Conservation (phyloP, 2,113 vertebrate genomes). For the Grammatotria lemairii region DNA sequence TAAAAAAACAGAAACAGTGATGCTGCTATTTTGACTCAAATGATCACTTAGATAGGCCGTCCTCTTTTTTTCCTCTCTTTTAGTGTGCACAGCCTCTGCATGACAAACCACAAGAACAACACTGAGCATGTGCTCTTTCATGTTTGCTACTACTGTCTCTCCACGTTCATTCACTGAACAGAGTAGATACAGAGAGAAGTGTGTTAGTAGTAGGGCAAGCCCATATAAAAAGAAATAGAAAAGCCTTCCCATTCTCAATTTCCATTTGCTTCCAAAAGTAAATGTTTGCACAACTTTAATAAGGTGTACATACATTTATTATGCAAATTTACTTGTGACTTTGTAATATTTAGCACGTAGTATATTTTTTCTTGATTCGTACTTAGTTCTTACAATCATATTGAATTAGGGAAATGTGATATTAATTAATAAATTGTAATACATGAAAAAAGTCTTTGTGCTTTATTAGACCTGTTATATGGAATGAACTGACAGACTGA, state of each 20-base stretch:
- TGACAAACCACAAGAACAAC: neutral
- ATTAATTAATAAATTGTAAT: neutral
- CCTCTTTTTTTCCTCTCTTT: neutral
- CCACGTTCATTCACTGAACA: neutral
- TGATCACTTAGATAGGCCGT: neutral
- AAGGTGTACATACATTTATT: neutral
- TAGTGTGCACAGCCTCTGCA: neutral
- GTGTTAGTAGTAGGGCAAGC: neutral
- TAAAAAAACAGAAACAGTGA: neutral
- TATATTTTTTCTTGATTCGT: neutral
- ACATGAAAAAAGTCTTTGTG: neutral
- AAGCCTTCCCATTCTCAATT: neutral
- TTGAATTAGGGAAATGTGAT: neutral
- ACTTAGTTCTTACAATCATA: neutral
- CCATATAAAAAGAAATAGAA: neutral
- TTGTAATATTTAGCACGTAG: neutral
- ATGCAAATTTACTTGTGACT: neutral
- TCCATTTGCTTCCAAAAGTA: neutral
- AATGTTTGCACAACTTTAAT: neutral
- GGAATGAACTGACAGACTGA: neutral
- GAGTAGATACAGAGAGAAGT: neutral
- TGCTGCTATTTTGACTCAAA: neutral
- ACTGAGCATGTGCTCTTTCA: neutral
- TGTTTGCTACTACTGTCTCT: neutral
- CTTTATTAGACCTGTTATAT: neutral